phyloP scores from a whole-genome alignment of 2,888 invertebrate genomes.

The Dolichomitus sp. region DNA sequence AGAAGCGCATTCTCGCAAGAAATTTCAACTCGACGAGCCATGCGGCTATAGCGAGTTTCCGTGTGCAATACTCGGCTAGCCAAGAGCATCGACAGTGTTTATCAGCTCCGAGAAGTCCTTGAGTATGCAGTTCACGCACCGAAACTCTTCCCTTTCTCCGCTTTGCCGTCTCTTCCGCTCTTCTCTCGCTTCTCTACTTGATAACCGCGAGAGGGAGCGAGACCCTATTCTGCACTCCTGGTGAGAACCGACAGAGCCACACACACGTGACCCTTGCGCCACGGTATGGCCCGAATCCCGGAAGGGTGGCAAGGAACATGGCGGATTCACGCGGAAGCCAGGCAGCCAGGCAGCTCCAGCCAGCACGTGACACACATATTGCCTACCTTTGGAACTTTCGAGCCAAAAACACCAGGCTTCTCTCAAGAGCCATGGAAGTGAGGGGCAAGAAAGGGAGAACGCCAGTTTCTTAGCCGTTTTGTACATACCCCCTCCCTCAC shows the following conservation, averaged over 20 bases:
- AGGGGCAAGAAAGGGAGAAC: not conserved
- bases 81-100: slow-evolving; percentile 75
- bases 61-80: slow-evolving; percentile 62
- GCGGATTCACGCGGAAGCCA: slow-evolving; percentile 53
- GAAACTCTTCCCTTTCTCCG: slow-evolving; percentile 66
- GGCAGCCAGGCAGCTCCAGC: slow-evolving; percentile 34
- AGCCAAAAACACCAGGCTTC: slow-evolving; percentile 71
- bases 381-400: slow-evolving; percentile 73
- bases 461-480: slow-evolving; percentile 5
- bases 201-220: slow-evolving; percentile 18
- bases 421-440: slow-evolving; percentile 12
- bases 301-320: slow-evolving; percentile 27
- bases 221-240: not conserved
- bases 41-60: slow-evolving; percentile 41
- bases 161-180: slow-evolving; percentile 53
- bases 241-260: slow-evolving; percentile 43
- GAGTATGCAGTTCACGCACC: slow-evolving; percentile 78
- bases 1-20: slow-evolving; percentile 23
- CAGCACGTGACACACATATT: slow-evolving; percentile 81
- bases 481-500: not conserved
- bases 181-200: slow-evolving; percentile 5
- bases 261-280: slow-evolving; percentile 64
- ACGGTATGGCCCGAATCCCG: slow-evolving; percentile 57
- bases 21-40: slow-evolving; percentile 67
- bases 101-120: slow-evolving; percentile 72